phyloP scores from a whole-genome alignment of 2,113 vertebrate genomes.

The Aspidoscelis tigris region DNA sequence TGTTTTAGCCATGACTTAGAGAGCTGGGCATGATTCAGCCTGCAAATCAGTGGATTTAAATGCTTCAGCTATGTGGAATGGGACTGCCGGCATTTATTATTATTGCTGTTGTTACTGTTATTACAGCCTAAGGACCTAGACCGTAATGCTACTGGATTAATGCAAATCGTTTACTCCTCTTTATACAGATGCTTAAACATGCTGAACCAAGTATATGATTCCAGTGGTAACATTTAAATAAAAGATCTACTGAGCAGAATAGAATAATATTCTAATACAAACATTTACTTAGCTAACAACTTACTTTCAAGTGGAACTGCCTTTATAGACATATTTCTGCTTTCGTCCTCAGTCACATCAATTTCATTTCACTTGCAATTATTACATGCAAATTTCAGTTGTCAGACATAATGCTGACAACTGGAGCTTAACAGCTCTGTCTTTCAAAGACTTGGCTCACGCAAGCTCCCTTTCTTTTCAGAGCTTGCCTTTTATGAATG shows the following conservation, averaged over 20 bases:
- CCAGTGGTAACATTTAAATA: constrained; percentile 29
- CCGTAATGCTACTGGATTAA: not conserved
- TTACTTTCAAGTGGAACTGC: constrained; percentile 15
- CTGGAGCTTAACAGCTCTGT: not conserved
- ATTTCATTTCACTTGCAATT: constrained; percentile 11
- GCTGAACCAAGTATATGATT: constrained; percentile 9
- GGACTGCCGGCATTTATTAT: not conserved
- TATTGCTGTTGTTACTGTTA: no score
- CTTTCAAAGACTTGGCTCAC: not conserved
- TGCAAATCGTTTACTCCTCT: not conserved
- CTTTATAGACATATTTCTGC: constrained; percentile 10
- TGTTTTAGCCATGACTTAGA: not conserved
- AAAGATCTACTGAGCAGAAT: constrained; percentile 15
- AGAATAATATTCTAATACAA: constrained; percentile 15
- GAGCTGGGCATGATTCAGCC: not conserved
- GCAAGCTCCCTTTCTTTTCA: not conserved
- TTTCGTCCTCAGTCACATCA: constrained; percentile 3
- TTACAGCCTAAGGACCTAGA: not conserved
- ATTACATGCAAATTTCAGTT: constrained; percentile 9
- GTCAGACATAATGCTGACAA: constrained; percentile 4
- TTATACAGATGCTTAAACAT: constrained; percentile 13
- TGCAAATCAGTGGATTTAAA: not conserved
- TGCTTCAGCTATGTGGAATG: not conserved
- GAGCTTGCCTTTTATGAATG: not conserved
- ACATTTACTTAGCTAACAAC: constrained; percentile 8